Conservation (phyloP, 1,140 invertebrate species). For the Ooceraea biroi region DNA sequence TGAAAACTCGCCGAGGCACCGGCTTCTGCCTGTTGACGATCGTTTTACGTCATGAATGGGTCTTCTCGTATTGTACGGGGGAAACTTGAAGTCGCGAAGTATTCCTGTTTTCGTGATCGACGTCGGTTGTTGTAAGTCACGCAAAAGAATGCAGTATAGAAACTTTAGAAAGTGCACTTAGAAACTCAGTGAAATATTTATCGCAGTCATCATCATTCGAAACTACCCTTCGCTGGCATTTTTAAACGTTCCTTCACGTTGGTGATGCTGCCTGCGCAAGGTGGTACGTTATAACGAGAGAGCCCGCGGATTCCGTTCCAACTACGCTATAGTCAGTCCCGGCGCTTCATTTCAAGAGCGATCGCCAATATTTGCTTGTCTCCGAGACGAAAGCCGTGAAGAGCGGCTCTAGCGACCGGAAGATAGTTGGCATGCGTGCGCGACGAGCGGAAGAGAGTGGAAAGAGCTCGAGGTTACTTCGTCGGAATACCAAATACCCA, state of each 20-base stretch:
- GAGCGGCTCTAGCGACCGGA: constrained; percentile 74
- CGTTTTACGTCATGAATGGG: background rate
- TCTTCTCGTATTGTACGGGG: background rate
- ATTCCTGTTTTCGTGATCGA: background rate
- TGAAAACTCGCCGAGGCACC: constrained; percentile 71
- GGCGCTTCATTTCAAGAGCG: constrained; percentile 72
- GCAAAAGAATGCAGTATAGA: background rate
- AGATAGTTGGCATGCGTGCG: constrained; percentile 81
- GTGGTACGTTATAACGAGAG: background rate
- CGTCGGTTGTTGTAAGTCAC: background rate
- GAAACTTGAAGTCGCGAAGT: constrained; percentile 2
- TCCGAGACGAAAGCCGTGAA: constrained; percentile 79
- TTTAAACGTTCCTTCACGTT: background rate
- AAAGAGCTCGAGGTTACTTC: constrained; percentile 79
- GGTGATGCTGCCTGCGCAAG: no score
- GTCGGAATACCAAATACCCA: constrained; percentile 82
- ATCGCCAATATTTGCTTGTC: constrained; percentile 84
- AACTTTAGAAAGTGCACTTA: background rate
- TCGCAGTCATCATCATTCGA: no score
- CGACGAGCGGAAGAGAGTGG: constrained; percentile 76
- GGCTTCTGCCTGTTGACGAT: background rate
- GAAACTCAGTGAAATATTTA: no score
- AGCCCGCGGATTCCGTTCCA: background rate
- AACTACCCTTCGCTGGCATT: no score
- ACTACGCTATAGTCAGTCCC: constrained; percentile 40